Conservation (phyloP, 2,797 vertebrate species). For the Oreochromis grahami region DNA sequence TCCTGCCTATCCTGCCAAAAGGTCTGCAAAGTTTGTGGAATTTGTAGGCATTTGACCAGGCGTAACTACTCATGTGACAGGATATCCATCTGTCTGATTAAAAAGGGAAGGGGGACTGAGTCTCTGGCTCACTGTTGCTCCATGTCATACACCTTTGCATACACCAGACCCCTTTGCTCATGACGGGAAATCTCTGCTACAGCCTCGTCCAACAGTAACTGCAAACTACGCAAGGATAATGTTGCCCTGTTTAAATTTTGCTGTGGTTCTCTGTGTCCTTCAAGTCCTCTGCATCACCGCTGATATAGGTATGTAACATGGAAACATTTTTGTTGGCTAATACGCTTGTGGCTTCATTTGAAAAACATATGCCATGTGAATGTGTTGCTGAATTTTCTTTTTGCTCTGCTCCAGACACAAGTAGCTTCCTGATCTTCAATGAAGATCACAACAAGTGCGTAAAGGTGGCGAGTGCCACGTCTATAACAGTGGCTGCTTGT, state of each 20-base stretch:
- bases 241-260: slow-evolving; percentile 38
- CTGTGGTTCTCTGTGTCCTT: slow-evolving; percentile 69
- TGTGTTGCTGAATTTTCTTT: no score
- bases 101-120: slow-evolving; percentile 63
- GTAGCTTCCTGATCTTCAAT: no score
- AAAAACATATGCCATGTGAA: no score
- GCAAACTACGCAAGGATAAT: slow-evolving; percentile 45
- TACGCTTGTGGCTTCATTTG: background rate
- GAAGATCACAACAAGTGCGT: no score
- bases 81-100: slow-evolving; percentile 81
- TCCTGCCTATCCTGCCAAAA: slow-evolving; percentile 6
- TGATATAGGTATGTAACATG: slow-evolving; percentile 63
- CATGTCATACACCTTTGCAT: slow-evolving; percentile 44
- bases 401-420: no score
- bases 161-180: slow-evolving; percentile 30
- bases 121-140: slow-evolving; percentile 51
- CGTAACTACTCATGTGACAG: slow-evolving; percentile 83
- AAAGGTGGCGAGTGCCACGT: no score
- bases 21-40: slow-evolving; percentile 61
- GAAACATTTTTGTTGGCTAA: background rate
- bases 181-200: slow-evolving; percentile 26
- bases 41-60: slow-evolving; percentile 29
- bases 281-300: slow-evolving; percentile 51
- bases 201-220: slow-evolving; percentile 10
- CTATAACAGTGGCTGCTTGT: no score